A percentile compares a stretch with the other conserved stretches of the same genome.
Conservation (phyloP, 2,888 invertebrate genomes). For the Zygogramma bicolorata region DNA sequence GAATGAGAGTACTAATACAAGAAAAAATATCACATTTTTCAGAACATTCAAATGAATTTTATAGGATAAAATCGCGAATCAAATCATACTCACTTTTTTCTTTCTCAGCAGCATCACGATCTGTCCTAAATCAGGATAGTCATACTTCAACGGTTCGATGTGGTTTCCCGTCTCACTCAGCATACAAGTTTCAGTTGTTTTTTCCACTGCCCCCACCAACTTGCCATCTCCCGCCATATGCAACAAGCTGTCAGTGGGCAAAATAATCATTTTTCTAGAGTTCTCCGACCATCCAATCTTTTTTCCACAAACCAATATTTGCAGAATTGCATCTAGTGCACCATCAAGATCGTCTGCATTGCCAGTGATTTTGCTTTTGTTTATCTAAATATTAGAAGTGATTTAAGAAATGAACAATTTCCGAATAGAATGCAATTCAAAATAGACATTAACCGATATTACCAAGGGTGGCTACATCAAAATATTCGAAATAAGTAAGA, state of each 20-base stretch:
- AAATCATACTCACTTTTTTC: conserved; percentile 58
- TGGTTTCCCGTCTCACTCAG: conserved; percentile 64
- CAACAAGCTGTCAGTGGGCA: conserved; percentile 55
- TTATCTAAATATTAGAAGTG: no score
- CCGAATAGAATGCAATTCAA: no score
- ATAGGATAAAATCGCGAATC: no score
- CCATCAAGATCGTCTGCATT: conserved; percentile 71
- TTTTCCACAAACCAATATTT: conserved; percentile 76
- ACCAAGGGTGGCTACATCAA: no score
- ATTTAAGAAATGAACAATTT: no score
- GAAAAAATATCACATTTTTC: no score
- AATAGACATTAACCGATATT: no score
- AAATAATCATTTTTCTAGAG: conserved; percentile 69
- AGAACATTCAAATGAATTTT: neutral
- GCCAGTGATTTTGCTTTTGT: conserved; percentile 49
- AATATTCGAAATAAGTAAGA: no score
- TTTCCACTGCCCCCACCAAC: conserved; percentile 68
- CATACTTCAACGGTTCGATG: conserved; percentile 70
- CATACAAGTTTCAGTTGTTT: conserved; percentile 43
- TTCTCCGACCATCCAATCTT: conserved; percentile 80
- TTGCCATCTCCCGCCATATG: conserved; percentile 83
- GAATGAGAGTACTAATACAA: no score
- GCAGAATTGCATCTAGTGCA: conserved; percentile 87
- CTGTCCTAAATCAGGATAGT: conserved; percentile 77
- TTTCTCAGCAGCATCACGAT: conserved; percentile 44